Percentiles rank a stretch among this genome's conserved stretches.
These are phyloP conservation scores for Bos indicus DNA, from an alignment of 2,113 vertebrate genomes.

Conservation along the genomic window DNA sequence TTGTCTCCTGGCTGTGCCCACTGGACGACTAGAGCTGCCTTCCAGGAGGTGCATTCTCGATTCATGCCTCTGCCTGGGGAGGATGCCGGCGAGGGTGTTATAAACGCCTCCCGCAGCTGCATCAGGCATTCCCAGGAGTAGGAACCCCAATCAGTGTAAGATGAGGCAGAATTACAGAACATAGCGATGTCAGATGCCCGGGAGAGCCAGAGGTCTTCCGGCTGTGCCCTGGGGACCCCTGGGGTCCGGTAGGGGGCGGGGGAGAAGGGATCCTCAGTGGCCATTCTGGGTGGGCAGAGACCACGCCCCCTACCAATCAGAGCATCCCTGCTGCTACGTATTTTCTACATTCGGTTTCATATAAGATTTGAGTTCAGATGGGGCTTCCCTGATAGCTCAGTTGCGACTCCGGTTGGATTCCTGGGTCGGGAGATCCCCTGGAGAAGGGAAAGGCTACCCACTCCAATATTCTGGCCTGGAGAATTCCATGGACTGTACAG, in stretches of 20 bases:
- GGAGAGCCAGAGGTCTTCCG: not conserved
- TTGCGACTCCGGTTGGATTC: rapidly evolving
- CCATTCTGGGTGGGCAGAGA: not conserved
- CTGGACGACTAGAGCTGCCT: not conserved
- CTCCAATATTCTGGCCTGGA: not conserved
- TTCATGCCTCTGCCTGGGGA: too few relatives aligned
- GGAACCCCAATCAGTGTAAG: not conserved
- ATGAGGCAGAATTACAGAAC: not conserved
- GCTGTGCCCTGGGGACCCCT: not conserved
- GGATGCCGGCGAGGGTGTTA: not conserved
- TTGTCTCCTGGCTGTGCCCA: not conserved
- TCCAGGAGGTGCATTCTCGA: too few relatives aligned
- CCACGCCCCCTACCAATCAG: not conserved
- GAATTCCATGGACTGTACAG: not conserved
- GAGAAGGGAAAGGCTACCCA: not conserved
- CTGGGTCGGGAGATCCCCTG: not conserved
- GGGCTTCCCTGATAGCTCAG: not conserved
- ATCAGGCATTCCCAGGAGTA: not conserved
- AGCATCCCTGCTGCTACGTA: too few relatives aligned
- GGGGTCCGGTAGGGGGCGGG: not conserved
- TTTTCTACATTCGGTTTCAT: not conserved
- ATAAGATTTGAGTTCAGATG: not conserved
- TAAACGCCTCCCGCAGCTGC: too few relatives aligned
- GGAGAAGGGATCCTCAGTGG: rapidly evolving
- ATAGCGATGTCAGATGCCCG: not conserved